phyloP scores from a whole-genome alignment of 2,113 vertebrate genomes.

The Rhinogobius similis region DNA sequence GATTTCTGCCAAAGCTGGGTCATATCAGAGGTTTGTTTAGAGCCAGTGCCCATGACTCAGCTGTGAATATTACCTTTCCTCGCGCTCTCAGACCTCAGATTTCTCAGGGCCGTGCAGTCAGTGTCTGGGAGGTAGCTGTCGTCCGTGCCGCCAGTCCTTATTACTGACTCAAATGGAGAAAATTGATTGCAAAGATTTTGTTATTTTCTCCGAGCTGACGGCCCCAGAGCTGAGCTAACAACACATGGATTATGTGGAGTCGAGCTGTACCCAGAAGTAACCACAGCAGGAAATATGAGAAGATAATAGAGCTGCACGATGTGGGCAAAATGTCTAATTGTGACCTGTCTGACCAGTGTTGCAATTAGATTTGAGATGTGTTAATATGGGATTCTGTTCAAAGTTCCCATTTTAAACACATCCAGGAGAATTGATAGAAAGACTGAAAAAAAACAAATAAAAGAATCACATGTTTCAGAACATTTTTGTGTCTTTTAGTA shows the following conservation, averaged over 20 bases:
- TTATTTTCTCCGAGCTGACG: conserved; percentile 38
- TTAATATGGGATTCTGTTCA: too few relatives aligned
- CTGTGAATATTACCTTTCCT: conserved; percentile 14
- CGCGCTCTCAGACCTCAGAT: conserved; percentile 1
- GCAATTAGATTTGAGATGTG: too few relatives aligned
- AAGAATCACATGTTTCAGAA: too few relatives aligned
- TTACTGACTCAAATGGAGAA: conserved; percentile 42
- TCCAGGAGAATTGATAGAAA: too few relatives aligned
- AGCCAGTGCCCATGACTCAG: conserved; percentile 17
- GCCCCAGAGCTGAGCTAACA: not conserved
- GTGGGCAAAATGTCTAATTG: too few relatives aligned
- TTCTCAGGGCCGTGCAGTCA: conserved; percentile 8
- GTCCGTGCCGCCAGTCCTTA: conserved; percentile 36
- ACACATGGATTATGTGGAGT: conserved; percentile 4
- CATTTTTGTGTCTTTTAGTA: too few relatives aligned
- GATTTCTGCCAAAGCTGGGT: conserved; percentile 26
- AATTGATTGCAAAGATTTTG: conserved; percentile 44
- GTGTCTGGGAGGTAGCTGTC: conserved; percentile 30
- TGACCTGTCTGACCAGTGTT: too few relatives aligned
- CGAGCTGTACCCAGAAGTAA: not conserved
- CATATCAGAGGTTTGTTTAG: not conserved
- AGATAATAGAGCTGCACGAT: too few relatives aligned
- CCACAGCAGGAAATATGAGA: conserved; percentile 14
- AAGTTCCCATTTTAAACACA: too few relatives aligned
- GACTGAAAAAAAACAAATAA: too few relatives aligned